phyloP scores from a whole-genome alignment of 1,140 invertebrate genomes.

The Drosophila orena region DNA sequence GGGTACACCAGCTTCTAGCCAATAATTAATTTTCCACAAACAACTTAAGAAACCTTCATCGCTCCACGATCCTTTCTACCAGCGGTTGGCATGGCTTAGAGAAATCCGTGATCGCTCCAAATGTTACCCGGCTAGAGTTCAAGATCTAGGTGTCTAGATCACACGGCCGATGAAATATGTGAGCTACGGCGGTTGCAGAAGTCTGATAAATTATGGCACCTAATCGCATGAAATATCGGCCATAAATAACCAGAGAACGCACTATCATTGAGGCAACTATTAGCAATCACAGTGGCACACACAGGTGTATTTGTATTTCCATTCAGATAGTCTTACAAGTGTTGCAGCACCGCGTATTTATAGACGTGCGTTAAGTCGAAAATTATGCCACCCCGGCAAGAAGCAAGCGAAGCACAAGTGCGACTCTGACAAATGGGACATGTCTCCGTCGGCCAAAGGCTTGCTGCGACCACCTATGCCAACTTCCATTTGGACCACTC shows the following conservation, averaged over 20 bases:
- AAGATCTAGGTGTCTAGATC: background rate
- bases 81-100: background rate
- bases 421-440: conserved; percentile 72
- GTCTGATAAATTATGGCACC: conserved; percentile 73
- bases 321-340: conserved; percentile 54
- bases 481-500: conserved; percentile 29
- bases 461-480: no score
- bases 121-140: background rate
- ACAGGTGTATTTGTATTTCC: conserved; percentile 35
- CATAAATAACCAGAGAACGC: conserved; percentile 73
- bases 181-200: conserved; percentile 8
- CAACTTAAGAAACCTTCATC: background rate
- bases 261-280: conserved; percentile 77
- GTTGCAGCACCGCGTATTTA: conserved; percentile 66
- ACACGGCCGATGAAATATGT: background rate
- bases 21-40: background rate
- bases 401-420: conserved; percentile 42
- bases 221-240: conserved; percentile 72
- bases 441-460: conserved; percentile 46
- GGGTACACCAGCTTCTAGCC: background rate
- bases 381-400: conserved; percentile 68
- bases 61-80: background rate
- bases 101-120: background rate
- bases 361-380: conserved; percentile 80
- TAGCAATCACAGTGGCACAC: conserved; percentile 70